Evolutionary conservation across 2,113 vertebrate genomes (phyloP), one percentile per base, ranked within the genome.

Genomic region (Cacatua alba): DNA sequence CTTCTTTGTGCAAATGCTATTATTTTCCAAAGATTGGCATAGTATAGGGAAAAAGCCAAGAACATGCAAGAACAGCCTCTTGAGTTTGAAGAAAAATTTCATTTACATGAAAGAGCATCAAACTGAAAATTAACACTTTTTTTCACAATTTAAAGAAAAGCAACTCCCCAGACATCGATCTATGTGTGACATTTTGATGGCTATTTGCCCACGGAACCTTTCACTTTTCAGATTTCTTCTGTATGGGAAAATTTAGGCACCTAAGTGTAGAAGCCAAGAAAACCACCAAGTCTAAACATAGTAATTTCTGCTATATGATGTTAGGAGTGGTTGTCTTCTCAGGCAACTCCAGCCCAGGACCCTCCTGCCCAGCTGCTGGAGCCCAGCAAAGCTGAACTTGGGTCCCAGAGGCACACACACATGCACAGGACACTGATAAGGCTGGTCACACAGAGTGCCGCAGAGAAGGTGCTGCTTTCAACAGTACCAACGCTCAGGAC

Each of bases 401-500:
- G 13, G 33, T 9, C 46, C 7, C 77, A 43, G 65, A 57, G 4
- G 4, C 28, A 19, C 6, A 14, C 1, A 3, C 7, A 13, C 28
- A 28, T 6, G 3, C 31, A 24, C 21, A 28, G 52, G 26, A 35
- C 43, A 5, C 19, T 39, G 51, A 13, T 9, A 5, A 3, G n/a
- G 2, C 2, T 17, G n/a, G 19, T 62, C 10, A 37, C 43, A 37
- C 35, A 71, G 13, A 7, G 1, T 62, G 71, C 13, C 8, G 5
- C 33, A 26, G 62, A 19, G 15, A 44, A 46, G 20, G 29, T 19
- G 9, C 15, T 11, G 63, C 41, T 10, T 28, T 4, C 6, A 1
- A 4, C 19, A 67, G 19, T 23, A 29, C 31, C 43, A 12, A 0
- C 0, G 0, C 23, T 4, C 39, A 24, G 65, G 11, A 24, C 33